Base-by-base conservation (phyloP, 1,140 invertebrate species). In the Anadara kagoshimensis region DNA sequence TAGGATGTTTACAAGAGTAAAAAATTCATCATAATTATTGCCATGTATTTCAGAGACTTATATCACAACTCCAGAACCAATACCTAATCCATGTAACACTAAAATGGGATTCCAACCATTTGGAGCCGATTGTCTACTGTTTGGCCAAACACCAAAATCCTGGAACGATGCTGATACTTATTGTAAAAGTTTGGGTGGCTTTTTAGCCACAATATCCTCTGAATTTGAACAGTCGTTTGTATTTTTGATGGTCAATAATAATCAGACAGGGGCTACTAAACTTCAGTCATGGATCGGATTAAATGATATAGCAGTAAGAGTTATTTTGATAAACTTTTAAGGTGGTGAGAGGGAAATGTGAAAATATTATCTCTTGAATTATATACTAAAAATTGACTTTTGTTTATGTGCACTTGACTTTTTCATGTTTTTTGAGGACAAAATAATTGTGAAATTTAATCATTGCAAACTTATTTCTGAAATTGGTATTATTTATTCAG, bases 141-240 rank as follows among this genome's bases (percentile, higher is more conserved):
- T 70, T 49, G 51, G 76, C 29, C 11, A 47, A 2, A 59, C 24
- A 24, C 41, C 65, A 24, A 65, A 41, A 26, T 53, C 43, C 0
- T 80, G 79, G 79, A 22, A 44, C 1, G 63, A 16, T 29, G 79
- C 76, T 47, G 45, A 75, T 14, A 24, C 44, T 3, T 41, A 58
- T 24, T 80, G 79, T 69, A 47, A 61, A 44, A 47, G 18, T 5
- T 53, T 43, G 5, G 62, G 63, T 14, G 66, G 58, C 2, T 66
- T 53, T 57, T 70, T 80, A 26, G 66, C 67, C 18, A 76, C 79
- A 5, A 70, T 78, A 24, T 49, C 64, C 47, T 51, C 41, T 43
- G 45, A 43, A 43, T 78, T 75, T 62, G 79, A 80, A 59, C 69
- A 80, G 49, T 62, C 61, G 7, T 70, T 67, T 45, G 11, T 80